Conservation (phyloP, 2,113 vertebrate genomes). For the Daubentonia madagascariensis region DNA sequence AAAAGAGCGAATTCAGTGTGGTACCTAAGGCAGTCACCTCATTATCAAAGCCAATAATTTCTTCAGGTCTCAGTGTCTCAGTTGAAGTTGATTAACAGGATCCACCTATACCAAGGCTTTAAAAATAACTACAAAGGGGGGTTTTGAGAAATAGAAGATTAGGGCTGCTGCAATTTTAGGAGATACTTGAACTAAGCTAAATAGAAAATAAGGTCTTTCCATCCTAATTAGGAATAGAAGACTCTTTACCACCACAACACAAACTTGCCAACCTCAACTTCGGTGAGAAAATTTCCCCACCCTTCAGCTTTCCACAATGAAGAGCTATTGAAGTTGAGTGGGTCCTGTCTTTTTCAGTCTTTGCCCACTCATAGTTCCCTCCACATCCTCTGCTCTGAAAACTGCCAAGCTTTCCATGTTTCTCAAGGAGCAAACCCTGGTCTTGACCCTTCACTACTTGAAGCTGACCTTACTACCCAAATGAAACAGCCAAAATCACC, state of each 20-base stretch:
- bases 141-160: background rate
- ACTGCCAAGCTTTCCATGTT: background rate
- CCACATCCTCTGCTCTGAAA: background rate
- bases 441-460: background rate
- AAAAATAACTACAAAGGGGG: background rate
- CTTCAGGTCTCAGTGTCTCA: background rate
- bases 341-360: background rate
- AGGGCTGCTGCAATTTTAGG: background rate
- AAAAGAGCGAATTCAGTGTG: background rate
- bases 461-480: background rate
- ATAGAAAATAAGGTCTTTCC: background rate
- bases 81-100: background rate
- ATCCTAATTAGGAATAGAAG: background rate
- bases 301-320: background rate
- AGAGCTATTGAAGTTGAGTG: background rate
- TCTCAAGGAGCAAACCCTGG: background rate
- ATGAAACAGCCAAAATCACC: background rate
- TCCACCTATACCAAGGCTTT: background rate
- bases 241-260: background rate
- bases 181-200: background rate
- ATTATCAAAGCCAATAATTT: background rate
- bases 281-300: background rate
- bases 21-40: background rate
- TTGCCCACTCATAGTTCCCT: fast-evolving
- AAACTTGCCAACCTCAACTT: background rate